Evolutionary conservation across 2,888 invertebrate genomes (phyloP), one percentile per base, ranked within the genome.

Genomic region (Yponomeuta plumbellus): DNA sequence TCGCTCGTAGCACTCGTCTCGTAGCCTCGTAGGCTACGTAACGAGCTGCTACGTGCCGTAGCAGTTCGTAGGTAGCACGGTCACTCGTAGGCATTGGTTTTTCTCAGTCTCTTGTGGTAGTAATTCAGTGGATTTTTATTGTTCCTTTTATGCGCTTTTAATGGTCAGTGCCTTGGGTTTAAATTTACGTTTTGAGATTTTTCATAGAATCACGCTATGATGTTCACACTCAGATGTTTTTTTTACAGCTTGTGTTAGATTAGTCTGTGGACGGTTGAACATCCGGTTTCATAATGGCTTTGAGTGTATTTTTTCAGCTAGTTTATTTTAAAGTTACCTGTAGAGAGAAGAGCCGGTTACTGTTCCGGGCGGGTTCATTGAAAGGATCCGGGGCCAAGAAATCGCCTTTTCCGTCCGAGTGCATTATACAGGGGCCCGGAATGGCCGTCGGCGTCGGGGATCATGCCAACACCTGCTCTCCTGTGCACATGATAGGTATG

Each of bases 21-120:
- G 44, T 52, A 52, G 44, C 44, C 44, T 52, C 44, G 44, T 52
- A 52, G 44, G 44, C 44, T 17, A 52, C 44, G 44, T 52, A 52
- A 52, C 44, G 44, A 52, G 44, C 17, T 52, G 44, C 44, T 52
- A 52, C 44, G 44, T 52, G 44, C 44, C 44, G 44, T 52, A 52
- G 44, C 44, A 17, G 44, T 17, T 52, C 34, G 44, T 52, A 52
- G 44, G 17, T 3, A 17, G 44, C 17, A 17, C 44, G 44, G 17
- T 13, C 17, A 52, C 17, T 52, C 44, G 44, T 52, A 13, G 44
- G 44, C 44, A 17, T 13, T 52, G 13, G 44, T 52, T 52, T 52
- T 52, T 52, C 44, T 17, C 3, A 4, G 17, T 17, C 44, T 52
- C 17, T 17, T 52, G 17, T 52, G 8, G 0, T 52, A 5, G 26